phyloP scores from a whole-genome alignment of 2,888 invertebrate species.

The Lissonota sp. region DNA sequence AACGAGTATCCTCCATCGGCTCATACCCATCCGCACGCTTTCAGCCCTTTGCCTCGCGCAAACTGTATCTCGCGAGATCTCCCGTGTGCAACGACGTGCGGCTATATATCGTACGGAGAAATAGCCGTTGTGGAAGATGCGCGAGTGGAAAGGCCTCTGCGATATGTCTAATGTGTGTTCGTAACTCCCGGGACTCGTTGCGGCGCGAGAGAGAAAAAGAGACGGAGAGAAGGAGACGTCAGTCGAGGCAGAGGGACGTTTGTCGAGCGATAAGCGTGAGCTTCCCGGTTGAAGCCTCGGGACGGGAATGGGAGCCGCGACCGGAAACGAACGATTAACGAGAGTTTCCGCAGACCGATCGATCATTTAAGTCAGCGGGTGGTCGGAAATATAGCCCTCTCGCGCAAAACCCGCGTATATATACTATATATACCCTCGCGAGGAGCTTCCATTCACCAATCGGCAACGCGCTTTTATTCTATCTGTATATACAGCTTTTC shows the following conservation, averaged over 20 bases:
- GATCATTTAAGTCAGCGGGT: slow-evolving; percentile 70
- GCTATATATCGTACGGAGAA: no score
- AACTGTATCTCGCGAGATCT: slow-evolving; percentile 19
- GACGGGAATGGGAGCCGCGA: slow-evolving; percentile 43
- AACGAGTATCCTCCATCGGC: slow-evolving; percentile 16
- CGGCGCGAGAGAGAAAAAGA: not conserved
- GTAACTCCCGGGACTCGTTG: no score
- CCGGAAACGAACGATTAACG: slow-evolving; percentile 76
- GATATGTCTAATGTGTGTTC: no score
- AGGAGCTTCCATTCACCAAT: slow-evolving; percentile 48
- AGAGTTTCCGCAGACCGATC: slow-evolving; percentile 75
- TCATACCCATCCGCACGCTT: not conserved
- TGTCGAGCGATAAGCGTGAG: slow-evolving; percentile 21
- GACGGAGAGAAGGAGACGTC: slow-evolving; percentile 45
- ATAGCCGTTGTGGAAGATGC: no score
- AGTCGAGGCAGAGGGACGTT: slow-evolving; percentile 1
- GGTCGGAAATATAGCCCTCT: slow-evolving; percentile 25
- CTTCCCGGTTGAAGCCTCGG: not conserved
- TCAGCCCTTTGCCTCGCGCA: not conserved
- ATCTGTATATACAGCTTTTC: not conserved
- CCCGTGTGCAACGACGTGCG: not conserved
- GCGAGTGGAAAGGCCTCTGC: no score
- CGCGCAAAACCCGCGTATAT: slow-evolving; percentile 10
- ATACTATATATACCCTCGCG: not conserved
- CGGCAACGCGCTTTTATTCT: slow-evolving; percentile 8